Evolutionary conservation across 1,140 invertebrate species (phyloP).

Genomic region (Lepeophtheirus salmonis): DNA sequence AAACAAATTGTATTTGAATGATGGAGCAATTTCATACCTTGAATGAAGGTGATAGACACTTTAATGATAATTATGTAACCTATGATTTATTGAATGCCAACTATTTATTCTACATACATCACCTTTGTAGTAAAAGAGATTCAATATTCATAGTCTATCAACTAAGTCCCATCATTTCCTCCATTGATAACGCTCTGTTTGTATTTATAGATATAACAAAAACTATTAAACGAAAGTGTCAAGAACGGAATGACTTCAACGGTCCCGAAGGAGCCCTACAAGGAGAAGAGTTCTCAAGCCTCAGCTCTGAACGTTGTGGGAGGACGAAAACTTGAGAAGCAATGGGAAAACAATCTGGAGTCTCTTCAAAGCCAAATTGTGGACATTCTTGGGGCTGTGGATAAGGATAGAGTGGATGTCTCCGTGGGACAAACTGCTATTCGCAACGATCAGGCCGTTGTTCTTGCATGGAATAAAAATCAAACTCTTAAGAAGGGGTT

Average conservation of each 20-base stretch:
- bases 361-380: conserved; percentile 2
- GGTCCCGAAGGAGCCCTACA: not conserved
- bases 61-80: too few species aligned
- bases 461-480: conserved; percentile 2
- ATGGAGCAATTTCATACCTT: too few species aligned
- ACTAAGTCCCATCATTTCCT: too few species aligned
- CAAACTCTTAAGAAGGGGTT: not conserved
- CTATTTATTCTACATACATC: too few species aligned
- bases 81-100: too few species aligned
- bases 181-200: too few species aligned
- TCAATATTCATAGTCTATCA: too few species aligned
- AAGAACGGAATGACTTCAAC: not conserved
- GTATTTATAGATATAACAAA: too few species aligned
- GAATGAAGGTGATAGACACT: too few species aligned
- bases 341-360: not conserved
- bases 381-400: not conserved
- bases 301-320: not conserved
- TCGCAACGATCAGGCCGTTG: conserved; percentile 2
- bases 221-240: too few species aligned
- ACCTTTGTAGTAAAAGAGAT: too few species aligned
- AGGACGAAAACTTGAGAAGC: not conserved
- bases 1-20: too few species aligned
- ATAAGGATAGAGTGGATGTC: conserved; percentile 5
- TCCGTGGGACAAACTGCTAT: conserved; percentile 4
- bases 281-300: not conserved